Conservation (phyloP, 2,113 vertebrate species). For the Myrmophylax atrothorax region DNA sequence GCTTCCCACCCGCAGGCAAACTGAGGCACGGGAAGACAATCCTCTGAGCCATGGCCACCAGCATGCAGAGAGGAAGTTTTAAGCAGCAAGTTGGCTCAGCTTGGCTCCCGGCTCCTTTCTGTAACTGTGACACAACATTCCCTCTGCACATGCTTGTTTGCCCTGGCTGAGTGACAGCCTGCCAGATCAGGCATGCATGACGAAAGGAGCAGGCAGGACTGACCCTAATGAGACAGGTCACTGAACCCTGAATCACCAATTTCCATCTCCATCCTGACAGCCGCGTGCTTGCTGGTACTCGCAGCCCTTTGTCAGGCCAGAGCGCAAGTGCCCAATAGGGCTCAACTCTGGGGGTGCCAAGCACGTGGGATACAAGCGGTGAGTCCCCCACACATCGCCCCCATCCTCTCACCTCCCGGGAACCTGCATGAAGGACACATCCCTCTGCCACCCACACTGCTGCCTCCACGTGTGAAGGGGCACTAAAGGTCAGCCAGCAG, state of each 20-base stretch:
- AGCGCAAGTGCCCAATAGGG: not conserved
- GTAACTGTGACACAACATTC: slow-evolving; percentile 9
- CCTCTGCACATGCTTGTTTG: slow-evolving; percentile 17
- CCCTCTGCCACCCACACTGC: accelerated
- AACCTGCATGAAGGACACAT: not conserved
- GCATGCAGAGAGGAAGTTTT: not conserved
- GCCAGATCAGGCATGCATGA: not conserved
- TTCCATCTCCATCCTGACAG: slow-evolving; percentile 26
- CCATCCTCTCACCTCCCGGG: not conserved
- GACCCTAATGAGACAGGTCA: slow-evolving; percentile 42
- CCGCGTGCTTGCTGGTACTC: not conserved
- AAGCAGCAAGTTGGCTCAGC: not conserved
- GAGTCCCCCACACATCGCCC: not conserved
- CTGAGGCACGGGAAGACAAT: not conserved
- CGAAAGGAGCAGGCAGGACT: slow-evolving; percentile 23
- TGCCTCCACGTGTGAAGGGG: not conserved
- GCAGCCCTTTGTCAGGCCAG: not conserved
- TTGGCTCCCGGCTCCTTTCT: not conserved
- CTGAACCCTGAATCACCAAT: slow-evolving; percentile 9
- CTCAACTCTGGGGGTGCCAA: not conserved
- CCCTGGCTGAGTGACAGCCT: slow-evolving; percentile 25
- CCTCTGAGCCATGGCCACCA: not conserved
- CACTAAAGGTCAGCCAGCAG: not conserved
- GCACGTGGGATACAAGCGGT: accelerated
- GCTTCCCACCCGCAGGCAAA: not conserved